Base-by-base conservation (phyloP, 2,888 invertebrate genomes). In the Frankliniella fusca region DNA sequence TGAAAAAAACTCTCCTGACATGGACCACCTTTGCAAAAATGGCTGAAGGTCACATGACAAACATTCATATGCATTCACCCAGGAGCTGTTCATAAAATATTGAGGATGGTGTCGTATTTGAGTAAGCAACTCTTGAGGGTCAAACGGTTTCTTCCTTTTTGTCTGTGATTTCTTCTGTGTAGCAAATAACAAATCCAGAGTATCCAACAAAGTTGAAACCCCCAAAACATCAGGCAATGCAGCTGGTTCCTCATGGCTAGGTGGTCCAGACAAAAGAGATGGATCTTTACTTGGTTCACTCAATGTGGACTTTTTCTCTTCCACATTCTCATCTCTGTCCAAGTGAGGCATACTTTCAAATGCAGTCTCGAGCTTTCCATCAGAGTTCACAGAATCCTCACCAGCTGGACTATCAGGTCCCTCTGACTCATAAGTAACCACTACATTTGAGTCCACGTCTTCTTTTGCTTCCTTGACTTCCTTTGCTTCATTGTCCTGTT, bases 21-120 rank as follows among this genome's bases (percentile, higher is more conserved):
- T 90, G 23, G 94, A 93, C 87, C 95, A 90, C 86, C 94, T 91
- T 87, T 94, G 93, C 83, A 94, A 88, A 88, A 95, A 96, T 23
- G 94, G 93, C 83, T 95, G 95, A 2, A 95, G 94, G 81, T 93
- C 93, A 85, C 97, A 97, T 80, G 93, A 91, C 82, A 97, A 89
- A 20, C 94, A 86, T 83, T 93, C 91, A 87, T 92, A 94, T 86
- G 92, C 92, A 79, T 89, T 87, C 20, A 89, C 89, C 87, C 92
- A 91, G 0, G 92, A 91, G 84, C 90, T 88, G 86, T 93, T 92
- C 11, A 90, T 90, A 82, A 92, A 91, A 86, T 90, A 90, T 82
- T 91, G 91, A 84, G 93, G 92, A 83, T 90, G 91, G 28, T 85
- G 86, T 5, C 93, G 90, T 83, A 95, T 93, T 85, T 92, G 92